Base-by-base conservation (phyloP, 2,888 invertebrate species). In the Cephus runcator region DNA sequence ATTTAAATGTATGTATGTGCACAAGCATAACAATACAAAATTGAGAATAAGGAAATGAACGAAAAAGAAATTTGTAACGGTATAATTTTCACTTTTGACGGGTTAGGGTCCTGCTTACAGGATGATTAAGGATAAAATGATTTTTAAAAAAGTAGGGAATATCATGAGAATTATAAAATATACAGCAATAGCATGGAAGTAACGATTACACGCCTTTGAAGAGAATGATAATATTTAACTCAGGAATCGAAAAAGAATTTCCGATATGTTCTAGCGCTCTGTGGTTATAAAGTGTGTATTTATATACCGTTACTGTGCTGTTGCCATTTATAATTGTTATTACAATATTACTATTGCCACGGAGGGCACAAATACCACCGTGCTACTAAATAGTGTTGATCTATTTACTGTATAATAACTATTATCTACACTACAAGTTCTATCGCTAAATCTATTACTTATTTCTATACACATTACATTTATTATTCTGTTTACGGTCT, bases 1-100 rank as follows among this genome's bases (percentile, higher is more conserved):
- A 76, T 76, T 68, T 31, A 80, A 73, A 56, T 36, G 77, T 31
- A 76, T 73, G 73, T 69, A 77, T 71, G 76, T 15, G 23, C 71
- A 75, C 71, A 74, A 68, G 75, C 73, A 76, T 71, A 77, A 77
- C 35, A 56, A 69, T 77, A 69, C 69, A 71, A 56, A 40, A 69
- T 4, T 69, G 79, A 79, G 73, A 34, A 79, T 74, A 74, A 69
- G 71, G 31, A 76, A 77, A 78, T 34, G 75, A 75, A 56, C 79
- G 77, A 69, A 77, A 73, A 75, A 23, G 23, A 56, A 23, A 56
- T 56, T 9, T 23, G 23, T 23, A 23, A 23, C 56, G 23, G 23
- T 56, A 56, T 56, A 56, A 9, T 56, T 56, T 56, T 6, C 2
- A 56, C 23, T 23, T 15, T 56, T 56, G 0, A 2, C 56, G 23